Percentiles rank a stretch among this genome's conserved stretches.
phyloP scores from a whole-genome alignment of 1,140 invertebrate genomes.

The Plutomurus gul region DNA sequence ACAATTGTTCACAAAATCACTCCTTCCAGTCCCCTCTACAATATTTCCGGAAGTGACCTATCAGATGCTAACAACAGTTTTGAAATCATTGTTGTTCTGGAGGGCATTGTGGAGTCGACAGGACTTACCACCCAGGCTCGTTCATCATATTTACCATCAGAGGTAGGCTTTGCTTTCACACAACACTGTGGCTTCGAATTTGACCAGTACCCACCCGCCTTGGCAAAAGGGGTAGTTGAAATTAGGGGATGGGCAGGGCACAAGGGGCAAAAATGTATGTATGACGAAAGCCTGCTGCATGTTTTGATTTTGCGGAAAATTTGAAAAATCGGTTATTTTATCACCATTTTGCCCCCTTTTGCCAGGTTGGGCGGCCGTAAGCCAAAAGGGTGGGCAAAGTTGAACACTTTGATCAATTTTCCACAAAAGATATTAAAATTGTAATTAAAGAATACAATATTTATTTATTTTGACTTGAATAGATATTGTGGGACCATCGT shows the following conservation, averaged over 20 bases:
- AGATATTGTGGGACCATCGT: constrained; percentile 90
- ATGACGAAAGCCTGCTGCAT: constrained; percentile 70
- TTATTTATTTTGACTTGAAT: constrained; percentile 67
- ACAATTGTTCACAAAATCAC: constrained; percentile 87
- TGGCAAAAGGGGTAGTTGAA: no score
- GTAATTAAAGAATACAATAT: neutral
- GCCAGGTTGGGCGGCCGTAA: no score
- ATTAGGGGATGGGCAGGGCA: neutral
- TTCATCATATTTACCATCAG: constrained; percentile 84
- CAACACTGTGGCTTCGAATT: neutral
- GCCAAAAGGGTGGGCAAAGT: no score
- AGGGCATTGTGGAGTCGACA: constrained; percentile 83
- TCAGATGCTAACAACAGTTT: constrained; percentile 62
- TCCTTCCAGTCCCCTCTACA: constrained; percentile 78
- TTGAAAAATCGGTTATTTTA: no score
- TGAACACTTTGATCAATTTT: neutral
- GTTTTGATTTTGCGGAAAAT: no score
- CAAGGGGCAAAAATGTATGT: neutral
- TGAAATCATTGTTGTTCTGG: constrained; percentile 89
- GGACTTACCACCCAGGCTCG: constrained; percentile 81
- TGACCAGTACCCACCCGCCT: no score
- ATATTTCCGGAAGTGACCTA: constrained; percentile 65
- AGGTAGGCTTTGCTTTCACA: constrained; percentile 56
- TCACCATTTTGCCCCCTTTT: no score
- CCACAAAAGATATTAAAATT: neutral